Percentiles rank a stretch among this genome's conserved stretches.
phyloP scores from a whole-genome alignment of 2,797 vertebrate genomes.

The Lemur catta region DNA sequence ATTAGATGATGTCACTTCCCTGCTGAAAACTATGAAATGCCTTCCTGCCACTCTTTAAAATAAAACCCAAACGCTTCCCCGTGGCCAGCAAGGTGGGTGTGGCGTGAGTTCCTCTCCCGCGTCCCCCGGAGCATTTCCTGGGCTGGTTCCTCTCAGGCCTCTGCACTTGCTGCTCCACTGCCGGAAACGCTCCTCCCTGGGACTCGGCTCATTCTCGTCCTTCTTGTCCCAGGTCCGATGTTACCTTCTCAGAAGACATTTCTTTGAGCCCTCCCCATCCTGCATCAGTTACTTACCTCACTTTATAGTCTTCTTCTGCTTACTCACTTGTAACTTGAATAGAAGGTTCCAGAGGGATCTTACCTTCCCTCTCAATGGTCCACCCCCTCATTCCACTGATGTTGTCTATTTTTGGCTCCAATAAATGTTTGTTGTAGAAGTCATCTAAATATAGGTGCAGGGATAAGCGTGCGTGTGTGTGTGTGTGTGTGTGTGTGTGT shows the following conservation, averaged over 20 bases:
- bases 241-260: not conserved
- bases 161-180: not conserved
- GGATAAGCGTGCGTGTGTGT: not conserved
- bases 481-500: not conserved
- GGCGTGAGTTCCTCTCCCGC: not conserved
- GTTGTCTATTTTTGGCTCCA: not conserved
- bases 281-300: accelerated
- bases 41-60: not conserved
- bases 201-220: not conserved
- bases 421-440: not conserved
- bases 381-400: not conserved
- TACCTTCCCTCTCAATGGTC: not conserved
- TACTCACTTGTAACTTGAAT: not conserved
- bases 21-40: not conserved
- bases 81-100: not conserved
- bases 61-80: not conserved
- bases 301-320: not conserved
- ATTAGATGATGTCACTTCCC: not conserved
- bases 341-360: not conserved
- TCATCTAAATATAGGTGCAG: not conserved
- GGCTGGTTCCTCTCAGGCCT: not conserved
- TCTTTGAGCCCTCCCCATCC: not conserved
- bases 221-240: not conserved
- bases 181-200: not conserved
- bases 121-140: not conserved